These are phyloP conservation scores for Cabera pusaria DNA, from an alignment of 2,888 invertebrate genomes.

Conservation along the genomic window DNA sequence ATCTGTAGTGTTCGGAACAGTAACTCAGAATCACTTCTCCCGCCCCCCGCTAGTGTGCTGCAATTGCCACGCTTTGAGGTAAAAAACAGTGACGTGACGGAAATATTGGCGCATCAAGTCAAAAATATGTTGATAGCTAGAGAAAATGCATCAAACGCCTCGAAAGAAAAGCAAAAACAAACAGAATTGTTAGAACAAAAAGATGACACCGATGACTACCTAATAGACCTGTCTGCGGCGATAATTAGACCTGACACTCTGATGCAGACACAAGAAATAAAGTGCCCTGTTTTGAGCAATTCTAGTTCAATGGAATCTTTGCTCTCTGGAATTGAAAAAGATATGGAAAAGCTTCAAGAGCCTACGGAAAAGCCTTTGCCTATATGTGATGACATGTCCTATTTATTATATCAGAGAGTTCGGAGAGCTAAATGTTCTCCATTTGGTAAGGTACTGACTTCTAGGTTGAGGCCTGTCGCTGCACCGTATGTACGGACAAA, in stretches of 20 bases:
- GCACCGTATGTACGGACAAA: slow-evolving; percentile 55
- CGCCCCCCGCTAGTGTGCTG: slow-evolving; percentile 45
- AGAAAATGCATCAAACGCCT: slow-evolving; percentile 51
- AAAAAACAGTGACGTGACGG: slow-evolving; percentile 49
- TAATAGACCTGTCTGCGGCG: slow-evolving; percentile 64
- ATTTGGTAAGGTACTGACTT: slow-evolving; percentile 62
- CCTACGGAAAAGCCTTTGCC: slow-evolving; percentile 43
- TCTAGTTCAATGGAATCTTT: slow-evolving; percentile 59
- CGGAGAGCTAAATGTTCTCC: slow-evolving; percentile 52
- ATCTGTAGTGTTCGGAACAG: slow-evolving; percentile 15
- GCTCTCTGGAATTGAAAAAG: slow-evolving; percentile 31
- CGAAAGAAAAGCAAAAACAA: slow-evolving; percentile 44
- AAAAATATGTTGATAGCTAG: slow-evolving; percentile 69
- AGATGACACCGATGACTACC: slow-evolving; percentile 40
- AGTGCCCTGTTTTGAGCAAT: slow-evolving; percentile 39
- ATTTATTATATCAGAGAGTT: slow-evolving; percentile 52
- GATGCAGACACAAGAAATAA: slow-evolving; percentile 3
- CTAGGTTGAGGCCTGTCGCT: slow-evolving; percentile 52
- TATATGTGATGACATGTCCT: slow-evolving; percentile 58
- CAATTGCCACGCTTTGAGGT: slow-evolving; percentile 50
- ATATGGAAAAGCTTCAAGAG: slow-evolving; percentile 6
- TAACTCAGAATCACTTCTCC: slow-evolving; percentile 24
- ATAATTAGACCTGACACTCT: slow-evolving; percentile 42
- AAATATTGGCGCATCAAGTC: slow-evolving; percentile 58
- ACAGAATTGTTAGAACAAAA: slow-evolving; percentile 47